A percentile compares a stretch with the other conserved stretches of the same genome.
Evolutionary conservation across 1,140 invertebrate genomes (phyloP).

Genomic region (Lepeophtheirus salmonis): DNA sequence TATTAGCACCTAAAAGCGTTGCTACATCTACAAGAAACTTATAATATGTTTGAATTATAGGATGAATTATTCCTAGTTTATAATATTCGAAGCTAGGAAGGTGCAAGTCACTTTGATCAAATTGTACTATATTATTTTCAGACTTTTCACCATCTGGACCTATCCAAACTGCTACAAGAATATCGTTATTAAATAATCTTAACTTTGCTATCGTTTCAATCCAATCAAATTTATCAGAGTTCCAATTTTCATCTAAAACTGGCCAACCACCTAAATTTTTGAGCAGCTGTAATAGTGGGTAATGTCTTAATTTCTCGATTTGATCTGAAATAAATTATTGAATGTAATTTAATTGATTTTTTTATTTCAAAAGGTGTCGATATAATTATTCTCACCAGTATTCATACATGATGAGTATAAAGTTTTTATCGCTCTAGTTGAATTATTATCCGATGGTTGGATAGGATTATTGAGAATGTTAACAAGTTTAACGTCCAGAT

Average conservation of each 20-base stretch:
- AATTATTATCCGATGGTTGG: not conserved
- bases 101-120: conserved; percentile 17
- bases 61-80: not conserved
- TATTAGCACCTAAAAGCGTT: conserved; percentile 2
- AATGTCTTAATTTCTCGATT: conserved; percentile 3
- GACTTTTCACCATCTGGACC: conserved; percentile 74
- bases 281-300: conserved; percentile 15
- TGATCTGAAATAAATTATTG: not conserved
- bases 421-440: conserved; percentile 14
- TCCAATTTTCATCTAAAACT: conserved; percentile 14
- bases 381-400: not conserved
- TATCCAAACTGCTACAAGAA: conserved; percentile 60
- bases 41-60: conserved; percentile 7
- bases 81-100: conserved; percentile 14
- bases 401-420: conserved; percentile 14
- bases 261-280: conserved; percentile 18
- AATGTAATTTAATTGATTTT: not conserved
- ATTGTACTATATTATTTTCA: conserved; percentile 58
- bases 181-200: conserved; percentile 60
- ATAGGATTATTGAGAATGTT: not conserved
- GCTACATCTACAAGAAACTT: conserved; percentile 4
- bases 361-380: not conserved
- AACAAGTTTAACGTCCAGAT: conserved; percentile 4
- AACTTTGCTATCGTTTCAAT: conserved; percentile 26
- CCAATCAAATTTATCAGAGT: conserved; percentile 15